Evolutionary conservation across 1,140 invertebrate species (phyloP).

Genomic region (Pygmarrhopalites habei): DNA sequence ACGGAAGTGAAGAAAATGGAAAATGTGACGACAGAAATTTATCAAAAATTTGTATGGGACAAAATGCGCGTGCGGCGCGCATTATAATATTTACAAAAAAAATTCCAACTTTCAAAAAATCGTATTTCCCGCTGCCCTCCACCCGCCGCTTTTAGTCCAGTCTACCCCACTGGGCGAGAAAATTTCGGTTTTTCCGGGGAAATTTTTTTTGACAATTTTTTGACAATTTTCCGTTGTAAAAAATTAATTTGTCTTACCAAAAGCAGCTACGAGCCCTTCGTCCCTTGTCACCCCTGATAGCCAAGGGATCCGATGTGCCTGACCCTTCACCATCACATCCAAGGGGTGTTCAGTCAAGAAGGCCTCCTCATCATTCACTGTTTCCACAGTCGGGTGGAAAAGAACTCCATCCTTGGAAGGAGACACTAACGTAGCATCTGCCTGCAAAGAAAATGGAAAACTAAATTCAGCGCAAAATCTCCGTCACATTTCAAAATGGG

Average conservation of each 20-base stretch:
- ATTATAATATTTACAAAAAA: background rate
- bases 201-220: background rate
- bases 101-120: background rate
- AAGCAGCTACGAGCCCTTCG: background rate
- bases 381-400: slow-evolving; percentile 12
- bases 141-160: background rate
- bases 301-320: slow-evolving; percentile 51
- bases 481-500: no score
- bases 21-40: no score
- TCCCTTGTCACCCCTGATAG: slow-evolving; percentile 49
- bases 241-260: background rate
- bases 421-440: no score
- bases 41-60: no score
- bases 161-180: background rate
- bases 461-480: no score
- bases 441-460: no score
- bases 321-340: slow-evolving; percentile 43
- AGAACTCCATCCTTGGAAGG: background rate
- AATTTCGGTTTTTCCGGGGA: background rate
- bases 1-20: no score
- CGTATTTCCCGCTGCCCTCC: background rate
- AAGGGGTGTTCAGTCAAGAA: slow-evolving; percentile 44
- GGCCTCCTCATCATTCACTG: slow-evolving; percentile 48
- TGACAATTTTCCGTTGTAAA: background rate
- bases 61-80: no score